These are phyloP conservation scores for Chironomus striatipennis DNA, from an alignment of 1,140 invertebrate species.

Conservation along the genomic window DNA sequence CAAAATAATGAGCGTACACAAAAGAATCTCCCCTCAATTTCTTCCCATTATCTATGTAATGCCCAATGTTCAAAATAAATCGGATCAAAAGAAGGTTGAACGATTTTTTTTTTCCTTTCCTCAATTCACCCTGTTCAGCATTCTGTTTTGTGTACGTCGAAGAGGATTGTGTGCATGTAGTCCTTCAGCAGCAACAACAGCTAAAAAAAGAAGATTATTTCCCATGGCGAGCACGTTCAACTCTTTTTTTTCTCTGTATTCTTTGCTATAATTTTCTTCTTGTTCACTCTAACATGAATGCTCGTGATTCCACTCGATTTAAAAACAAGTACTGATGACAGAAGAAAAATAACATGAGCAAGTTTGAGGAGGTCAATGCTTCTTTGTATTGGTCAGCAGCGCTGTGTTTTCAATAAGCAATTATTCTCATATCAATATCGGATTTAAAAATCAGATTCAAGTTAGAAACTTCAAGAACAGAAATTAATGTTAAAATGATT, in stretches of 20 bases:
- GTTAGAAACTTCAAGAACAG: too few relatives aligned
- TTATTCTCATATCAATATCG: too few relatives aligned
- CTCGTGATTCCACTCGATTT: constrained; percentile 6
- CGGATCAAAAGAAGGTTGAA: too few relatives aligned
- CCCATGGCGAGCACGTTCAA: constrained; percentile 5
- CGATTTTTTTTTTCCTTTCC: too few relatives aligned
- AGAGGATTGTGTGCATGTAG: constrained; percentile 11
- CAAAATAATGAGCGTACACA: too few relatives aligned
- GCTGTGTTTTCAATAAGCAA: neutral
- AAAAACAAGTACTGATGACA: constrained; percentile 8
- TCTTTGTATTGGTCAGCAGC: neutral
- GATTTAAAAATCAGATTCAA: too few relatives aligned
- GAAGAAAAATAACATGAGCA: neutral
- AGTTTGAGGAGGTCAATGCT: neutral
- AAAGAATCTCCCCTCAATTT: too few relatives aligned
- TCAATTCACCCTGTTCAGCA: too few relatives aligned
- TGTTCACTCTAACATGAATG: neutral
- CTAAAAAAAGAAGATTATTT: constrained; percentile 14
- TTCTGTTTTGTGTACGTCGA: too few relatives aligned
- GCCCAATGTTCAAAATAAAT: too few relatives aligned
- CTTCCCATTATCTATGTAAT: too few relatives aligned
- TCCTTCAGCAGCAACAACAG: neutral
- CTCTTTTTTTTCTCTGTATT: neutral
- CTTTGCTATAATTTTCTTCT: neutral
- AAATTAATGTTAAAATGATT: too few relatives aligned